phyloP scores from a whole-genome alignment of 1,140 invertebrate genomes.

The Olivierus martensii region DNA sequence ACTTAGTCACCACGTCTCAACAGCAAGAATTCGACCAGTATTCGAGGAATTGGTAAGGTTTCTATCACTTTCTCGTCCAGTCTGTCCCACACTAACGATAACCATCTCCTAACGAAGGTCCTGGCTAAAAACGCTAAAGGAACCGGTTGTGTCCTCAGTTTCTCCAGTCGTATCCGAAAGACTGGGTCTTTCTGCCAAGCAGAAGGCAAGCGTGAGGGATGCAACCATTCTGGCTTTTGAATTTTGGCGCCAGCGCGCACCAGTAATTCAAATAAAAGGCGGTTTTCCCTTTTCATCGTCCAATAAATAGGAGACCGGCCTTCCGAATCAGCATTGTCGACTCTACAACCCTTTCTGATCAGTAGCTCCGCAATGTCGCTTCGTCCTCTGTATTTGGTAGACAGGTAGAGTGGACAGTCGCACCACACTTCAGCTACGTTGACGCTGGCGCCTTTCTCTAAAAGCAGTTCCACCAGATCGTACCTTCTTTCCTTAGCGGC shows the following conservation, averaged over 20 bases:
- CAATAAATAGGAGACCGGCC: constrained; percentile 6
- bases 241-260: constrained; percentile 7
- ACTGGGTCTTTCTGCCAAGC: background rate
- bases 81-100: too few relatives aligned
- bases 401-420: constrained; percentile 13
- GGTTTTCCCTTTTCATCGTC: constrained; percentile 3
- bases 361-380: constrained; percentile 8
- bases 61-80: too few relatives aligned
- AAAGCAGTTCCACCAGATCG: constrained; percentile 14
- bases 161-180: background rate
- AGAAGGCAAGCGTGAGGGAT: background rate
- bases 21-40: too few relatives aligned
- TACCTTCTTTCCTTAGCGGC: constrained; percentile 13
- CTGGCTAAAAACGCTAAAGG: too few relatives aligned
- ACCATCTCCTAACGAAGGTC: too few relatives aligned
- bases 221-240: background rate
- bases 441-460: constrained; percentile 13
- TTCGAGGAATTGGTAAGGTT: too few relatives aligned
- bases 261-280: constrained; percentile 2
- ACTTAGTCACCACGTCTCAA: too few relatives aligned
- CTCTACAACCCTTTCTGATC: constrained; percentile 7
- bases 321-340: constrained; percentile 1
- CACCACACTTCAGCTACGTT: background rate
- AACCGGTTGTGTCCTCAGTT: too few relatives aligned
- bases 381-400: constrained; percentile 3